Base-by-base conservation (phyloP, 1,140 invertebrate genomes). In the Harpegnathos saltator region DNA sequence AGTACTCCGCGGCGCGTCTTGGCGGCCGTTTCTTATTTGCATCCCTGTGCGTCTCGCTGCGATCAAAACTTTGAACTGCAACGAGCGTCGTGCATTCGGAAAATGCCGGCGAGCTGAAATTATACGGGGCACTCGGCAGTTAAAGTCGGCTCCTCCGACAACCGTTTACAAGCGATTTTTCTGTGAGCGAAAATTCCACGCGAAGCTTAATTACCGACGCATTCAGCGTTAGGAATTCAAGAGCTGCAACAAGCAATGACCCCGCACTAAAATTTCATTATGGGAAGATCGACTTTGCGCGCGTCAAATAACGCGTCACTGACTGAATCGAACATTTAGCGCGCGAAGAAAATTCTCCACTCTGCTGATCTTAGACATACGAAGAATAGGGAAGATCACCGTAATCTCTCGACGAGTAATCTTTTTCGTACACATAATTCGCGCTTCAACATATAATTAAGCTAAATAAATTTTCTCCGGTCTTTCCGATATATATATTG, bases 1-100 rank as follows among this genome's bases (percentile, higher is more conserved):
- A 80, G 62, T 48, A 59, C 59, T 75, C 73, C 71, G 19, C 3
- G 48, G n/a, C 44, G n/a, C 19, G 17, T 44, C 50, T 66, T 26
- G 19, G 11, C 19, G 29, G 19, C 17, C 24, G 22, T 71, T 33
- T 73, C 69, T 73, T 73, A 44, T 59, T 73, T 73, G 29, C 29
- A 58, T 59, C 69, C 54, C 44, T 24, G 54, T 29, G 50, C 19
- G 48, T 71, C 14, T 19, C 38, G 38, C 38, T 44, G 38, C 38
- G 38, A 44, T 44, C 38, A 44, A 73, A 24, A 73, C 9, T 38
- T 59, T 38, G 54, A 59, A 58, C 29, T 56, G 33, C 54, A 22
- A 44, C 7, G 19, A 58, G 33, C 19, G 19, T 24, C 56, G 19
- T 58, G 29, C 15, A 56, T 72, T 26, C 50, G 26, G 54, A 19